A percentile compares a stretch with the other conserved stretches of the same genome.
Evolutionary conservation across 2,888 invertebrate genomes (phyloP).

Genomic region (Spodoptera littoralis): DNA sequence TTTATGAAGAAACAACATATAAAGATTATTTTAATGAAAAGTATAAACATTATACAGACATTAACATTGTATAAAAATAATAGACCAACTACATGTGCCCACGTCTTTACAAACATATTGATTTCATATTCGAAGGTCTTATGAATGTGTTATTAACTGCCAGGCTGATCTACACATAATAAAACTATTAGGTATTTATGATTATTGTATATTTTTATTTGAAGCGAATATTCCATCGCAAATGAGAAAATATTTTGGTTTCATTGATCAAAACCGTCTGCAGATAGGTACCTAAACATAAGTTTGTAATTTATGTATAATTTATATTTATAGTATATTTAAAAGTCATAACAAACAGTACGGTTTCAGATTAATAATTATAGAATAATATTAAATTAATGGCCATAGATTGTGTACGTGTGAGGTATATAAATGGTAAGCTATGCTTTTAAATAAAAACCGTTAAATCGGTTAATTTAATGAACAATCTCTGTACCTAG

Average conservation of each 20-base stretch:
- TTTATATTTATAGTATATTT: constrained; percentile 20
- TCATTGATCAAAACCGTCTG: constrained; percentile 37
- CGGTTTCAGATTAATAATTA: constrained; percentile 32
- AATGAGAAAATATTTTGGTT: constrained; percentile 6
- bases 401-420: constrained; percentile 62
- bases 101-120: no score
- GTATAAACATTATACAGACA: no score
- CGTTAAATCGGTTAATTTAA: constrained; percentile 7
- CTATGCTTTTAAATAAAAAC: constrained; percentile 8
- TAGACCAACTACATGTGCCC: no score
- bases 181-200: constrained; percentile 24
- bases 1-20: constrained; percentile 1
- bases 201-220: constrained; percentile 26
- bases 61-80: no score
- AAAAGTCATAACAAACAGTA: constrained; percentile 44
- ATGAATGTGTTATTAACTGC: constrained; percentile 37
- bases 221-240: constrained; percentile 30
- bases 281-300: constrained; percentile 19
- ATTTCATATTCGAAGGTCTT: constrained; percentile 36
- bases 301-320: constrained; percentile 20
- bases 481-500: not conserved
- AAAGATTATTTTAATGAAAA: no score
- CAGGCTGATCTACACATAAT: constrained; percentile 38
- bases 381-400: constrained; percentile 45
- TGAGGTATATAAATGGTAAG: constrained; percentile 42